Evolutionary conservation across 2,113 vertebrate genomes (phyloP).

Genomic region (Larimichthys crocea): DNA sequence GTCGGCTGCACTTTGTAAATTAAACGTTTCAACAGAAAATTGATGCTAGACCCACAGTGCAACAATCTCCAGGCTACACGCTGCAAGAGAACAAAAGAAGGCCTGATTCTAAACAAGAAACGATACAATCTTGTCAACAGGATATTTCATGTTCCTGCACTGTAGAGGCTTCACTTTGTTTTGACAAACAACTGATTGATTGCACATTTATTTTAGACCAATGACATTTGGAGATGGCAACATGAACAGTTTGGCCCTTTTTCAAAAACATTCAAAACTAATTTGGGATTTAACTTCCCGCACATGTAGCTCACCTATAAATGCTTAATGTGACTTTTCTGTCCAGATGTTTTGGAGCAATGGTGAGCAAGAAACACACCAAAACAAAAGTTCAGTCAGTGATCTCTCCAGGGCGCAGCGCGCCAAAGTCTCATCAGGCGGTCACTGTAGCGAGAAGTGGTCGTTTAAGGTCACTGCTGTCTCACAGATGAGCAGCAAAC

Average conservation of each 20-base stretch:
- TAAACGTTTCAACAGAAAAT: conserved; percentile 7
- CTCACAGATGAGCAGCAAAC: conserved; percentile 47
- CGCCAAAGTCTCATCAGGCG: conserved; percentile 18
- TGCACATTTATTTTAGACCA: conserved; percentile 28
- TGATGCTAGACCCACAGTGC: not conserved
- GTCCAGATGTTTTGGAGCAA: conserved; percentile 55
- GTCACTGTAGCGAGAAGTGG: conserved; percentile 21
- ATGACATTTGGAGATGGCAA: conserved; percentile 31
- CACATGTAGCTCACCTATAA: conserved; percentile 56
- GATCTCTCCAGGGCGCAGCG: conserved; percentile 10
- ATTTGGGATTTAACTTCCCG: conserved; percentile 37
- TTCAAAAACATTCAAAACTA: conserved; percentile 36
- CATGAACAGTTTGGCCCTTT: conserved; percentile 28
- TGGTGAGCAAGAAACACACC: conserved; percentile 10
- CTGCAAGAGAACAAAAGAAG: conserved; percentile 14
- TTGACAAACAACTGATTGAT: conserved; percentile 35
- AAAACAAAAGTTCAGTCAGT: conserved; percentile 12
- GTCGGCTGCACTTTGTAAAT: not conserved
- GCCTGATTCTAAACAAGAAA: conserved; percentile 11
- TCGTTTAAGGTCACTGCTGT: conserved; percentile 65
- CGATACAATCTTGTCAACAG: conserved; percentile 28
- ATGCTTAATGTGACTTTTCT: conserved; percentile 48
- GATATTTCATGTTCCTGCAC: conserved; percentile 14
- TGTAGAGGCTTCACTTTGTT: conserved; percentile 8
- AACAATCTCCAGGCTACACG: not conserved